A percentile compares a stretch with the other conserved stretches of the same genome.
Conservation (phyloP, 2,113 vertebrate species). For the Pseudolaguvia tuberculata region DNA sequence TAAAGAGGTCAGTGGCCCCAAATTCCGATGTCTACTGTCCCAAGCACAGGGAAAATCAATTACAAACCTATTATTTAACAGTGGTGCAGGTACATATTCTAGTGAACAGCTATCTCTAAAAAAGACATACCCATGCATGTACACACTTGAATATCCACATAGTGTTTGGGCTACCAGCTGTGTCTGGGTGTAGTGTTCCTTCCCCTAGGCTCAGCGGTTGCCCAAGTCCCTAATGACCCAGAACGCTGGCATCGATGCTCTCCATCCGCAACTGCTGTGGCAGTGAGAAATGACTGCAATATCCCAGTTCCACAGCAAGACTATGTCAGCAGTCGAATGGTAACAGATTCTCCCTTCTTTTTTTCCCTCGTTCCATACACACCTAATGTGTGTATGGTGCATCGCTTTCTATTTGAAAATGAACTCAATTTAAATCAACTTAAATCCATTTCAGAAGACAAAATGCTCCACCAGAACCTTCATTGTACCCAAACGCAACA, state of each 20-base stretch:
- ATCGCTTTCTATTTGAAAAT: conserved; percentile 38
- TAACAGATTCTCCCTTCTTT: conserved; percentile 43
- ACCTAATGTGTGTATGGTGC: background rate
- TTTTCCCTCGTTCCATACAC: conserved; percentile 42
- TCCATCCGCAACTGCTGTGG: conserved; percentile 43
- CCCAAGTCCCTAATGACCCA: conserved; percentile 47
- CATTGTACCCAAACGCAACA: conserved; percentile 19
- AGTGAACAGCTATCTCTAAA: conserved; percentile 12
- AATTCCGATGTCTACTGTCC: background rate
- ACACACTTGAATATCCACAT: conserved; percentile 19
- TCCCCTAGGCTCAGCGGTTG: conserved; percentile 50
- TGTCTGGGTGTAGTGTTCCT: conserved; percentile 47
- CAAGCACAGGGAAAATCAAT: conserved; percentile 37
- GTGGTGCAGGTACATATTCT: conserved; percentile 22
- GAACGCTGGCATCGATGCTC: conserved; percentile 53
- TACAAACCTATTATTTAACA: conserved; percentile 45
- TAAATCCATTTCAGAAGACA: conserved; percentile 43
- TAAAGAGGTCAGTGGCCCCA: conserved; percentile 22
- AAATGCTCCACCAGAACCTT: background rate
- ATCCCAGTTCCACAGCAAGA: conserved; percentile 46
- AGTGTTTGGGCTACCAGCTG: conserved; percentile 49
- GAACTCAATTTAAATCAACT: conserved; percentile 43
- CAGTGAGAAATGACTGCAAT: conserved; percentile 52
- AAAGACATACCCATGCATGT: conserved; percentile 13
- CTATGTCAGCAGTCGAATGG: conserved; percentile 46